phyloP scores from a whole-genome alignment of 2,113 vertebrate species.

The Myotis davidii region DNA sequence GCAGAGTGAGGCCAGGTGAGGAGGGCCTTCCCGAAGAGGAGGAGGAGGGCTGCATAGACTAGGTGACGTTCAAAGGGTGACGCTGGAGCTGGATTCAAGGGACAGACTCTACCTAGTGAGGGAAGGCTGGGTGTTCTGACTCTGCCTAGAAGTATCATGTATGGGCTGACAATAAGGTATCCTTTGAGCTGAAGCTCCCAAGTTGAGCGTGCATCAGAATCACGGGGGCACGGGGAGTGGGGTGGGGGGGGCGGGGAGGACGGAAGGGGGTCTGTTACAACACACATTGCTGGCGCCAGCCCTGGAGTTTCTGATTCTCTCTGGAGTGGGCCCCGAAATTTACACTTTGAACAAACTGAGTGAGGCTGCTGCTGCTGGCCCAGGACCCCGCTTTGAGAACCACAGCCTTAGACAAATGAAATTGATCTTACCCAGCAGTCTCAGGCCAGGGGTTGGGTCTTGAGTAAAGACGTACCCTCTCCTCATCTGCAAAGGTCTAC shows the following conservation, averaged over 20 bases:
- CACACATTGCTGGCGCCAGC: accelerated
- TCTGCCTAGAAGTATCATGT: not conserved
- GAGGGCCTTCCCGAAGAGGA: not conserved
- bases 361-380: accelerated
- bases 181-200: not conserved
- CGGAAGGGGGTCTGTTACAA: too few species aligned
- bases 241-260: not conserved
- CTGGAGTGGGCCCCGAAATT: not conserved
- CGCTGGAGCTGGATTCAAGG: not conserved
- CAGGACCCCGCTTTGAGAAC: not conserved
- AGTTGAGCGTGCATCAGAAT: not conserved
- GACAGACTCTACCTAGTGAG: not conserved
- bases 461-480: not conserved
- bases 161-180: not conserved
- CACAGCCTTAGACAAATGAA: not conserved
- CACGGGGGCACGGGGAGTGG: too few species aligned
- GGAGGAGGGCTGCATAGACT: too few species aligned
- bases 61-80: not conserved
- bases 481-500: not conserved
- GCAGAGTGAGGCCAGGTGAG: not conserved
- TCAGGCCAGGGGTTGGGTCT: not conserved
- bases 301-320: not conserved
- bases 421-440: accelerated
- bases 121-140: not conserved
- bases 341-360: not conserved